Percentiles rank a stretch among this genome's conserved stretches.
Conservation (phyloP, 2,888 invertebrate species). For the Polyommatus icarus region DNA sequence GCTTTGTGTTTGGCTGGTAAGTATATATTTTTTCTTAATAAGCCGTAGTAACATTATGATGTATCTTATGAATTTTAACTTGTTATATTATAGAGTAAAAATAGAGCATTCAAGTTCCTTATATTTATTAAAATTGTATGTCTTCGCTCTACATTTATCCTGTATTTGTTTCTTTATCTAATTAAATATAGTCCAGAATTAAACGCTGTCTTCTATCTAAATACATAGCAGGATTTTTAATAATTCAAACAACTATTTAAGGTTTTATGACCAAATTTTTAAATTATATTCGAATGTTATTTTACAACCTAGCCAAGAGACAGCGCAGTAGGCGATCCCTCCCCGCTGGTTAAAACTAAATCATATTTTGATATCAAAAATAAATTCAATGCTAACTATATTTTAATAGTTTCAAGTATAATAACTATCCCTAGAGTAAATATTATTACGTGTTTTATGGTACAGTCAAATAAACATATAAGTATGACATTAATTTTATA, state of each 20-base stretch:
- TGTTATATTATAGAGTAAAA: too few relatives aligned
- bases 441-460: background rate
- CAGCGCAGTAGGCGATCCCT: constrained; percentile 18
- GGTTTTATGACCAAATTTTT: constrained; percentile 20
- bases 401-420: background rate
- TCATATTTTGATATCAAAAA: constrained; percentile 19
- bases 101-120: too few relatives aligned
- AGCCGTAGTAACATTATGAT: too few relatives aligned
- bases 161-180: background rate
- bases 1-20: too few relatives aligned
- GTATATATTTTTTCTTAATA: too few relatives aligned
- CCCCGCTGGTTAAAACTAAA: constrained; percentile 16
- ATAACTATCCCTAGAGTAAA: background rate
- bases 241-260: background rate
- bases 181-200: background rate
- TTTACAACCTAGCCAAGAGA: constrained; percentile 20
- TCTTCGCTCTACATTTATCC: too few relatives aligned
- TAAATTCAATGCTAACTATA: constrained; percentile 11
- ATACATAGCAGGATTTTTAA: background rate
- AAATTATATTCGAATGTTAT: constrained; percentile 25
- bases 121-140: too few relatives aligned
- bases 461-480: background rate
- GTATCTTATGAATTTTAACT: too few relatives aligned
- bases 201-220: background rate
- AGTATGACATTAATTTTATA: background rate